Percentiles rank a stretch among this genome's conserved stretches.
Evolutionary conservation across 2,888 invertebrate species (phyloP).

Genomic region (Petrolisthes manimaculis): DNA sequence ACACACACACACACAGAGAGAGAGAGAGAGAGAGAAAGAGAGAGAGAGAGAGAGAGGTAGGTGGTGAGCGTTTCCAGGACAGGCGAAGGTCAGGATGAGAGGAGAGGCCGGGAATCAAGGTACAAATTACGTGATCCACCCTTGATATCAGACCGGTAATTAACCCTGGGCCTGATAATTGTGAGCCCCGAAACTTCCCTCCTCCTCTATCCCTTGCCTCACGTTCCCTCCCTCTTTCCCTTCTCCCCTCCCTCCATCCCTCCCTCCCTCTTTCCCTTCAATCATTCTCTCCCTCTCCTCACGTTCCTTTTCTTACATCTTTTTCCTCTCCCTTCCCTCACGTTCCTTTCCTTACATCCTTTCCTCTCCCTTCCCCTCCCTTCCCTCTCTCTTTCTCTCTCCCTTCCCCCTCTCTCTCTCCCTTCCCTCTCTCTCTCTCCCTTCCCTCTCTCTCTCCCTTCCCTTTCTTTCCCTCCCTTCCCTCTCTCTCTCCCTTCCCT

Average conservation of each 20-base stretch:
- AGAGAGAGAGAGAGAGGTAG: neutral
- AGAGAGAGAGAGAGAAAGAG: neutral
- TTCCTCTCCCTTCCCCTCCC: neutral
- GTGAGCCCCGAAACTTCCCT: slow-evolving; percentile 53
- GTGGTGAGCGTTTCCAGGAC: slow-evolving; percentile 40
- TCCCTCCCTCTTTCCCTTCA: neutral
- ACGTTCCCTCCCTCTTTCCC: slow-evolving; percentile 1
- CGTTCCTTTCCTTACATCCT: neutral
- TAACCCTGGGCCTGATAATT: slow-evolving; percentile 56
- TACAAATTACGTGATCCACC: slow-evolving; percentile 61
- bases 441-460: neutral
- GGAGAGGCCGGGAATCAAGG: slow-evolving; percentile 50
- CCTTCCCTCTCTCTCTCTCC: neutral
- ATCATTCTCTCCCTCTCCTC: neutral
- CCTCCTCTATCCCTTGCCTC: slow-evolving; percentile 11
- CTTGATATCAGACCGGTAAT: slow-evolving; percentile 59
- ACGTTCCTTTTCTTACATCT: neutral
- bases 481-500: neutral
- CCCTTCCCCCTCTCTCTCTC: neutral
- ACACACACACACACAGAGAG: neutral
- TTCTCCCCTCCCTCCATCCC: slow-evolving; percentile 2
- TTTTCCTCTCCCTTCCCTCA: neutral
- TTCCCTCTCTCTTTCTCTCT: neutral
- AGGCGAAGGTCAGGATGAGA: slow-evolving; percentile 56
- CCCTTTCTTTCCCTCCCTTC: neutral